Evolutionary conservation across 23 tunicate species (phyloP), one percentile per base, ranked within the genome.

Genomic region (Trididemnum clinides): DNA sequence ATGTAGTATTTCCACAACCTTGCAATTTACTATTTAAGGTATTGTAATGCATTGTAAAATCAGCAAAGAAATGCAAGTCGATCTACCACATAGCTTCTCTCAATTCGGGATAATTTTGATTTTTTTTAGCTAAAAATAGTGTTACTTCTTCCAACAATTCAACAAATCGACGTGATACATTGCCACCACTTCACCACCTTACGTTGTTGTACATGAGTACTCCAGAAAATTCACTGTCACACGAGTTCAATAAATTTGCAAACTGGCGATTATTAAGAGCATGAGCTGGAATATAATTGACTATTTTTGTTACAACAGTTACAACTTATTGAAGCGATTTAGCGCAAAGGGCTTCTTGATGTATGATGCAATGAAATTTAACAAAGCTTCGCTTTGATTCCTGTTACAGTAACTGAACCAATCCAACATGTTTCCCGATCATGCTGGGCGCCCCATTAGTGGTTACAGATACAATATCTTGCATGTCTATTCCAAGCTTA

Each of bases 371-470:
- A 54, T 78, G 83, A 51, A 51, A 78, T 2, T 22, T 21, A 50
- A 78, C 83, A 1, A 78, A 78, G 23, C n/a, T 33, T 28, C 32
- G 34, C 23, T 78, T 51, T 2, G 51, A 26, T 54, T 78, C 69
- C 19, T 78, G 26, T 20, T 26, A 51, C 36, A 78, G 69, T 51
- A 49, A 50, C 25, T 51, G 22, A 2, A 78, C 83, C 27, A 78
- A 81, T 63, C 85, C 85, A 62, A n/a, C 28, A 81, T 81, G 50
- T 34, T 81, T 81, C 22, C 51, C 85, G 21, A 57, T 29, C 85
- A 81, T 81, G 73, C 74, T 63, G 7, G 85, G 85, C 3, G 85
- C 85, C n/a, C 81, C 81, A 25, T 74, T 58, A 74, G 81, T 74
- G 3, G 81, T 39, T 12, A 74, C 81, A 74, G 65, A 78, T 50